Conservation (phyloP, 2,888 invertebrate genomes). For the Temnothorax ravouxi region DNA sequence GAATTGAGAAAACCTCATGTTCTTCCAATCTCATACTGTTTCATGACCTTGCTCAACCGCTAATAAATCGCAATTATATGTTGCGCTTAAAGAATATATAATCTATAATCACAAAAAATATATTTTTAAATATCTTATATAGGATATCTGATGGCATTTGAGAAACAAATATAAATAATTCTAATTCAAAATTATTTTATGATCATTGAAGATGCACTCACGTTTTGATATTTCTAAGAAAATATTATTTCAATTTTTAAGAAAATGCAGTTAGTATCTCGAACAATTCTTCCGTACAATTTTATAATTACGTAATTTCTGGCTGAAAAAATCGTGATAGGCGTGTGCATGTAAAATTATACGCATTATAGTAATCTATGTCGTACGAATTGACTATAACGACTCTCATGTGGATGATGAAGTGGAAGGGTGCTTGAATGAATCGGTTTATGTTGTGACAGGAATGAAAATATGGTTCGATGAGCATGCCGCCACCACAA, state of each 20-base stretch:
- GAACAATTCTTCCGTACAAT: conserved; percentile 1
- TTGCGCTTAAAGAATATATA: not conserved
- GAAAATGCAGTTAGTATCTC: not conserved
- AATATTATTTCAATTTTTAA: not conserved
- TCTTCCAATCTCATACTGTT: conserved; percentile 5
- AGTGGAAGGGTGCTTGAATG: conserved; percentile 35
- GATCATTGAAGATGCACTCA: not conserved
- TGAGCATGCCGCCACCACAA: conserved; percentile 48
- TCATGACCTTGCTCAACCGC: conserved; percentile 17
- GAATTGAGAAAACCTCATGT: not conserved
- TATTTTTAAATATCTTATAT: not conserved
- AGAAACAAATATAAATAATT: not conserved
- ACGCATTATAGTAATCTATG: conserved; percentile 16
- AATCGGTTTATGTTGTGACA: conserved; percentile 61
- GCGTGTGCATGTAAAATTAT: not conserved
- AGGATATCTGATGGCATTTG: not conserved
- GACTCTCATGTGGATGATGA: conserved; percentile 19
- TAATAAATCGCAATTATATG: conserved; percentile 14
- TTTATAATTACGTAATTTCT: not conserved
- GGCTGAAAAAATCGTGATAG: not conserved
- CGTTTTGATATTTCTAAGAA: not conserved
- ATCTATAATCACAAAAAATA: not conserved
- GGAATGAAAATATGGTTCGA: conserved; percentile 58
- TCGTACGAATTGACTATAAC: conserved; percentile 36
- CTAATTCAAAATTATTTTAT: not conserved